Evolutionary conservation across 2,113 vertebrate species (phyloP).

Genomic region (Leptobrachium ailaonicum): DNA sequence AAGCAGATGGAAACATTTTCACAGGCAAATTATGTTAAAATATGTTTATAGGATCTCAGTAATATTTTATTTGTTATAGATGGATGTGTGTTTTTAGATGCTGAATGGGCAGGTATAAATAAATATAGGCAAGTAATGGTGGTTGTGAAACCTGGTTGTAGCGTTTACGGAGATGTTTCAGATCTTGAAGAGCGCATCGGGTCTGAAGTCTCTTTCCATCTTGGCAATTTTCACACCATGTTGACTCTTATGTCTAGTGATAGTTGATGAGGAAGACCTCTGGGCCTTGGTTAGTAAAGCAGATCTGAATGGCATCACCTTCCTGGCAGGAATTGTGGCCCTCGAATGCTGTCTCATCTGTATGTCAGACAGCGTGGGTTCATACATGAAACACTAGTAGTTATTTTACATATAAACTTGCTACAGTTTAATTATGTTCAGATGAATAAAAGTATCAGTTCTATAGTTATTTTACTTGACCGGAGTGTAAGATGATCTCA

Average conservation of each 20-base stretch:
- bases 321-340: not conserved
- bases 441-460: too few species aligned
- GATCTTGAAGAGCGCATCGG: not conserved
- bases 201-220: constrained; percentile 1
- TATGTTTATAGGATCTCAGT: too few species aligned
- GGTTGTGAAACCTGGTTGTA: not conserved
- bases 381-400: not conserved
- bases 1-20: not conserved
- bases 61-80: not conserved
- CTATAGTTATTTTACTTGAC: too few species aligned
- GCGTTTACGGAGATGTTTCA: not conserved
- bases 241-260: not conserved
- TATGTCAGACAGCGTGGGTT: not conserved
- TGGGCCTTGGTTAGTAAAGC: not conserved
- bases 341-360: not conserved
- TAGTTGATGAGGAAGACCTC: not conserved
- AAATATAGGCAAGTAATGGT: not conserved
- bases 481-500: too few species aligned
- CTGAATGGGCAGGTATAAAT: not conserved
- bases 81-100: not conserved
- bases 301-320: not conserved
- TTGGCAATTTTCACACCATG: constrained; percentile 3
- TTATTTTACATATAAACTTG: not conserved
- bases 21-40: not conserved
- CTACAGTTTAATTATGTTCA: too few species aligned